Evolutionary conservation across 2,113 vertebrate genomes (phyloP).

Genomic region (Panthera tigris): DNA sequence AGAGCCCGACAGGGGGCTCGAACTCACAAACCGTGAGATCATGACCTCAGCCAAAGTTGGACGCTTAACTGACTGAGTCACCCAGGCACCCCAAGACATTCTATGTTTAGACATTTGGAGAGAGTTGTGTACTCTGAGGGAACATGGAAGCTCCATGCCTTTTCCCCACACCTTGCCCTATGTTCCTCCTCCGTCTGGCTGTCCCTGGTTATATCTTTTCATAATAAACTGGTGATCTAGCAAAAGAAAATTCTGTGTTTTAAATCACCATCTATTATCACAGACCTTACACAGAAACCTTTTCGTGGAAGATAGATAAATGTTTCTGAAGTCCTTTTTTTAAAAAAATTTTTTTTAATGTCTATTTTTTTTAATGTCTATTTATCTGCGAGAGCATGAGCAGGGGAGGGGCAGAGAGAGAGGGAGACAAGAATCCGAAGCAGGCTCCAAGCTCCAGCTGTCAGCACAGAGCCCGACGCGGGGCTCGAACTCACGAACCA

Average conservation of each 20-base stretch:
- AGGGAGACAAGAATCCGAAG: too few species aligned
- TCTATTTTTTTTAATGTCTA: too few species aligned
- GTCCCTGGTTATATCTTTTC: background rate
- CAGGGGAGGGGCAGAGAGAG: too few species aligned
- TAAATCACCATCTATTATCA: background rate
- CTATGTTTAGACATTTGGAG: background rate
- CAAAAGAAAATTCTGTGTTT: background rate
- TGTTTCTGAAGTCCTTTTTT: constrained; percentile 30
- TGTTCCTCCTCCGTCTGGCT: background rate
- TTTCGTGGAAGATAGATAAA: background rate
- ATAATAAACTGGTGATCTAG: background rate
- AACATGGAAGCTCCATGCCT: background rate
- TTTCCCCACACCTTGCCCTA: background rate
- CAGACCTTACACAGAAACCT: background rate
- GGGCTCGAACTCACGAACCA: too few species aligned
- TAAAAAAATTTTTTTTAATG: too few species aligned
- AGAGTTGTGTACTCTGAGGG: background rate
- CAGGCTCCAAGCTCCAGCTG: too few species aligned
- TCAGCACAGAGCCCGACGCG: too few species aligned
- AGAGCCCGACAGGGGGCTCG: too few species aligned
- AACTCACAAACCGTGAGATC: too few species aligned
- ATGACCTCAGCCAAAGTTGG: too few species aligned
- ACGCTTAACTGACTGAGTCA: too few species aligned
- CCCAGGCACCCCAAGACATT: background rate
- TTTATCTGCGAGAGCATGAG: too few species aligned